Evolutionary conservation across 2,888 invertebrate species (phyloP).

Genomic region (Noctua janthe): DNA sequence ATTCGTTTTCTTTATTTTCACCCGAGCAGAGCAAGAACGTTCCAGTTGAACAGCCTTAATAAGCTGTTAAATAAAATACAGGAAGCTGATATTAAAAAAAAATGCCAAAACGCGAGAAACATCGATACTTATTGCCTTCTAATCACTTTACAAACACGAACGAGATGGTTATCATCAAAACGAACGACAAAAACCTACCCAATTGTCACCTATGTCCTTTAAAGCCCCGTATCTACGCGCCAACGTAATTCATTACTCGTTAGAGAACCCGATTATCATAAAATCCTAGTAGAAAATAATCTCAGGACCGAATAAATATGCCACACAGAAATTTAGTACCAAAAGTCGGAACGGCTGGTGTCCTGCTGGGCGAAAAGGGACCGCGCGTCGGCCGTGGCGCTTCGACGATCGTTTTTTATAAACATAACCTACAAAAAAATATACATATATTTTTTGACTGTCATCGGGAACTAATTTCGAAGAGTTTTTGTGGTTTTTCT

Average conservation of each 20-base stretch:
- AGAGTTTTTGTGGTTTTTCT: constrained; percentile 87
- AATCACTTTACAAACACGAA: constrained; percentile 41
- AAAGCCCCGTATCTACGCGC: constrained; percentile 63
- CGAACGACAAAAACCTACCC: constrained; percentile 38
- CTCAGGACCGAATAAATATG: constrained; percentile 86
- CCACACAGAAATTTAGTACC: constrained; percentile 87
- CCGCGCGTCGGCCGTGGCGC: constrained; percentile 87
- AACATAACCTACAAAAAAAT: constrained; percentile 79
- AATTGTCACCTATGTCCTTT: constrained; percentile 68
- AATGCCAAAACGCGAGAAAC: constrained; percentile 38
- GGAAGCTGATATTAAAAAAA: constrained; percentile 7
- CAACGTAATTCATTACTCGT: constrained; percentile 86
- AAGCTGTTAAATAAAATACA: constrained; percentile 14
- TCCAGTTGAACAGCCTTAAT: not conserved
- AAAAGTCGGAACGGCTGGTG: constrained; percentile 71
- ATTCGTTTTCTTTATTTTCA: no score
- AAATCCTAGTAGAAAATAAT: constrained; percentile 89
- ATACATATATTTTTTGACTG: constrained; percentile 89
- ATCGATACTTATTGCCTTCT: constrained; percentile 35
- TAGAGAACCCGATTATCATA: constrained; percentile 86
- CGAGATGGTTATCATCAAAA: constrained; percentile 56
- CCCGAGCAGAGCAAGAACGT: no score
- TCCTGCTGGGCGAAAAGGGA: constrained; percentile 85
- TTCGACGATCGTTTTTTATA: constrained; percentile 78
- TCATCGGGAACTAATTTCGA: constrained; percentile 90